Percentiles rank a stretch among this genome's conserved stretches.
Evolutionary conservation across 2,888 invertebrate genomes (phyloP).

Genomic region (Amphipyra berbera): DNA sequence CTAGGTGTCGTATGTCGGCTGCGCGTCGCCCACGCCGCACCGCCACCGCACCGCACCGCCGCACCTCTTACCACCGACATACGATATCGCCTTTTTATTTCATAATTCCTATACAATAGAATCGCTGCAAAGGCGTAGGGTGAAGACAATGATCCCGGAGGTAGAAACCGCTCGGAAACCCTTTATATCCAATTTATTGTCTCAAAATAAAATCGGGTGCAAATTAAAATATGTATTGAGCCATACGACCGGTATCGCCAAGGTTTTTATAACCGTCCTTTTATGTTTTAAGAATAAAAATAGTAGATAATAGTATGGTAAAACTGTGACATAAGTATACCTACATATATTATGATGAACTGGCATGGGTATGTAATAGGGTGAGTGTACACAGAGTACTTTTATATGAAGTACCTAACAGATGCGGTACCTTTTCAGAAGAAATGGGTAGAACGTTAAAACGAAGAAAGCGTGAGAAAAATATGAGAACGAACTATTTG

Average conservation of each 20-base stretch:
- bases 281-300: slow-evolving; percentile 62
- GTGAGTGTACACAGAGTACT: slow-evolving; percentile 12
- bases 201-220: slow-evolving; percentile 89
- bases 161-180: slow-evolving; percentile 86
- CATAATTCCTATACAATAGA: slow-evolving; percentile 87
- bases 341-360: slow-evolving; percentile 32
- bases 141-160: slow-evolving; percentile 89
- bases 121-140: slow-evolving; percentile 86
- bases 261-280: slow-evolving; percentile 67
- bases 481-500: slow-evolving; percentile 44
- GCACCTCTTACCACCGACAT: slow-evolving; percentile 81
- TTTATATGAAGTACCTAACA: slow-evolving; percentile 27
- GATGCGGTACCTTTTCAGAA: slow-evolving; percentile 43
- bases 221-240: slow-evolving; percentile 87
- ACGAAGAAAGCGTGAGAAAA: slow-evolving; percentile 44
- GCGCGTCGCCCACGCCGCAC: slow-evolving; percentile 67
- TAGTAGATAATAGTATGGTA: slow-evolving; percentile 52
- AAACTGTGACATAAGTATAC: slow-evolving; percentile 54
- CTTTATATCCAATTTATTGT: slow-evolving; percentile 88
- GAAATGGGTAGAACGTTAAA: slow-evolving; percentile 36
- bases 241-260: slow-evolving; percentile 67
- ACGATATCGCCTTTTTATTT: slow-evolving; percentile 89
- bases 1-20: slow-evolving; percentile 79
- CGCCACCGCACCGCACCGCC: slow-evolving; percentile 68
- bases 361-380: slow-evolving; percentile 10